phyloP scores from a whole-genome alignment of 2,113 vertebrate species.

The Labrus mixtus region DNA sequence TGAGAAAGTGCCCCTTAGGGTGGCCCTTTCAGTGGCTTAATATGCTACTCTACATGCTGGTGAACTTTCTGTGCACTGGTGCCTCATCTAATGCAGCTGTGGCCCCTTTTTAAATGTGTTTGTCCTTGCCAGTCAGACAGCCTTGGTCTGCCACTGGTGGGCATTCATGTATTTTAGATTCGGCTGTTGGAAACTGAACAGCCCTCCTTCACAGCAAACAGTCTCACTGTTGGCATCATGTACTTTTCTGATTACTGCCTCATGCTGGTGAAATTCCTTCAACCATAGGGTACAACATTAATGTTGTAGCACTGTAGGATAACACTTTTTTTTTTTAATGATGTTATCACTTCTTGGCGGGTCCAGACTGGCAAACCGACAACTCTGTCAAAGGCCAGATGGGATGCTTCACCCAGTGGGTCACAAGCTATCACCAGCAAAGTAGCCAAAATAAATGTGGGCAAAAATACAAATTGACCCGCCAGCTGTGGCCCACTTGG shows the following conservation, averaged over 20 bases:
- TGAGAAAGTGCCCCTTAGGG: neutral
- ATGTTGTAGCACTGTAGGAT: neutral
- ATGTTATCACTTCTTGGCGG: neutral
- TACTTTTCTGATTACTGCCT: neutral
- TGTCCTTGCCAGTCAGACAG: neutral
- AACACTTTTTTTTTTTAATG: neutral
- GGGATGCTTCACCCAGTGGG: neutral
- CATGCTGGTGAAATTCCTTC: neutral
- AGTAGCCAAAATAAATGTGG: neutral
- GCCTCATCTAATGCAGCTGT: neutral
- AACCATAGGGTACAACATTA: neutral
- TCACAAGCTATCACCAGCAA: neutral
- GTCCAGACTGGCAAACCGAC: neutral
- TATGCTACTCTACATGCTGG: neutral
- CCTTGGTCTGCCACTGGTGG: neutral
- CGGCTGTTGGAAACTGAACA: neutral
- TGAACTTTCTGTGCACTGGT: constrained; percentile 1
- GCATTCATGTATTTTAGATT: neutral
- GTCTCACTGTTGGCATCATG: neutral
- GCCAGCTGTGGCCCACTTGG: neutral
- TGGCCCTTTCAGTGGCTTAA: neutral
- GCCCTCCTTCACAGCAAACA: neutral
- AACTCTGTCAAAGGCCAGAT: neutral
- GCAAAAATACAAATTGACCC: neutral
- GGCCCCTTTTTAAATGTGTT: neutral